A percentile compares a stretch with the other conserved stretches of the same genome.
Evolutionary conservation across 2,113 vertebrate genomes (phyloP).

Genomic region (Motacilla tschutschensis): DNA sequence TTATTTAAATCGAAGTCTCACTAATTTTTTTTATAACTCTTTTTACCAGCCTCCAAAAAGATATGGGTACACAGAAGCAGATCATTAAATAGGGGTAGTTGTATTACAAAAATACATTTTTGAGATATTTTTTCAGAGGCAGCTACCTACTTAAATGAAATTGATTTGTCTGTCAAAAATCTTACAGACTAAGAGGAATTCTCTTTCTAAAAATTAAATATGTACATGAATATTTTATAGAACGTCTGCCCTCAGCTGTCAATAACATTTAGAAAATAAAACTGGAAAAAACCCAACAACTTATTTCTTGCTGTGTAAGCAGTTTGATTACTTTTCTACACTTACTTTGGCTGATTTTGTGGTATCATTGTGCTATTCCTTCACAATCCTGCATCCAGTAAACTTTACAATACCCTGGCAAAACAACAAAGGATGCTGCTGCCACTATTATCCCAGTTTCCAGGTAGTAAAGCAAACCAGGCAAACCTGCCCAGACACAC

Average conservation of each 20-base stretch:
- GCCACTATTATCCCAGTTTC: neutral
- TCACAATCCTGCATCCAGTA: neutral
- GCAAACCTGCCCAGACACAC: neutral
- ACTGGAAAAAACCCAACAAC: accelerated
- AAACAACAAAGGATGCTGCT: neutral
- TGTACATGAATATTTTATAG: neutral
- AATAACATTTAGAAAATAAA: neutral
- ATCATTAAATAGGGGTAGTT: neutral
- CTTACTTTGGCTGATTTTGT: neutral
- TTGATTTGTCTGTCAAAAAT: neutral
- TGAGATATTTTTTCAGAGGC: neutral
- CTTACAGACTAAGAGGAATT: neutral
- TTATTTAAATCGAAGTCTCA: neutral
- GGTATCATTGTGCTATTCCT: neutral
- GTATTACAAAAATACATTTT: neutral
- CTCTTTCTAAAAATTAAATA: neutral
- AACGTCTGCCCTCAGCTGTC: neutral
- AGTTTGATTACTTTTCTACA: neutral
- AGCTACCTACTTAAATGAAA: neutral
- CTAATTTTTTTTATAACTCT: neutral
- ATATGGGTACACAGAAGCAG: neutral
- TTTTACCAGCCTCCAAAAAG: neutral
- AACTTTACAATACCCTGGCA: neutral
- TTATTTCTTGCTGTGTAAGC: neutral
- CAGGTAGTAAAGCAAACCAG: neutral